These are phyloP conservation scores for Xiphophorus couchianus DNA, from an alignment of 2,113 vertebrate species.

Conservation along the genomic window DNA sequence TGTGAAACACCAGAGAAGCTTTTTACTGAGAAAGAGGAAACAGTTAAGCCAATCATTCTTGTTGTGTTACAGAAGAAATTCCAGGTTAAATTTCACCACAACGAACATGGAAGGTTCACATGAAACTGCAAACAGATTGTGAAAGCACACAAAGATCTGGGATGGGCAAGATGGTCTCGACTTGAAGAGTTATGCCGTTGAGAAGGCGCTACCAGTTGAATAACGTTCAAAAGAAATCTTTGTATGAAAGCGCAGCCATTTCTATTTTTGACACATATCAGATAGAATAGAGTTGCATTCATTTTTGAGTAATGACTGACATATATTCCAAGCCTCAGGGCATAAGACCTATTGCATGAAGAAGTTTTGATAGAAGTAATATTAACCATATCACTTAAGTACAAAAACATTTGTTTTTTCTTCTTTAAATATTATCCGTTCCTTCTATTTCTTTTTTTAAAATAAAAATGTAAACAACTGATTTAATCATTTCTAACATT, in stretches of 20 bases:
- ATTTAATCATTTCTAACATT: too few species aligned
- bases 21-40: conserved; percentile 64
- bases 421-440: too few species aligned
- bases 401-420: too few species aligned
- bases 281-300: not conserved
- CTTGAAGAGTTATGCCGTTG: conserved; percentile 4
- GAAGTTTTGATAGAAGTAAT: too few species aligned
- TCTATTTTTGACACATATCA: not conserved
- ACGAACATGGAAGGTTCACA: conserved; percentile 1
- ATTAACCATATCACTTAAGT: too few species aligned
- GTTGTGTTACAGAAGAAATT: conserved; percentile 41
- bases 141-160: not conserved
- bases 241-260: not conserved
- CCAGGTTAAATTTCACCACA: conserved; percentile 3
- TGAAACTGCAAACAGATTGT: not conserved
- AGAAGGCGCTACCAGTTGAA: not conserved
- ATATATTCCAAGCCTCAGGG: not conserved
- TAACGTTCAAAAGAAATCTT: not conserved
- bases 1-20: not conserved
- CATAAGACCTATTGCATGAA: not conserved
- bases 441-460: too few species aligned
- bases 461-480: too few species aligned
- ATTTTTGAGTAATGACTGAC: not conserved
- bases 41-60: conserved; percentile 4
- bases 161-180: not conserved